Evolutionary conservation across 2,113 vertebrate species (phyloP), one percentile per base, ranked within the genome.

Genomic region (Aplodontia rufa): DNA sequence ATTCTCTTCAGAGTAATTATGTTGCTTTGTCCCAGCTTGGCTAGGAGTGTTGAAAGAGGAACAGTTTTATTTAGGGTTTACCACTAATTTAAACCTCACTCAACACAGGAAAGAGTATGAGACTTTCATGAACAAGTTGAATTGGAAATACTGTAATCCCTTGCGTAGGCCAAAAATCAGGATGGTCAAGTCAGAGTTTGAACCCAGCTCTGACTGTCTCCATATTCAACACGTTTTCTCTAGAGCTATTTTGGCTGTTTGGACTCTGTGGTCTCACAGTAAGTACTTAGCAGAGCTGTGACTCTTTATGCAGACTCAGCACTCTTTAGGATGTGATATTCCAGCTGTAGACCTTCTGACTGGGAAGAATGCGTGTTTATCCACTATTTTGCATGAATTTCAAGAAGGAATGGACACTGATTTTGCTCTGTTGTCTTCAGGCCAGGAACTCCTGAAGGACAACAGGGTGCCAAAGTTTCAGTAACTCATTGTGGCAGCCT

Each of bases 301-400:
- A 16, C 49, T 83, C 30, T 68, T 72, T 94, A 20, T 74, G 2
- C 11, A 86, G 16, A 13, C 24, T 12, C 24, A 69, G 30, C 30
- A 12, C 7, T 26, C 3, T 82, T 87, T 42, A 51, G 58, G 49
- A 78, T 87, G 19, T 92, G 51, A 26, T 86, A 71, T 82, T 69
- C 91, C 64, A 68, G n/a, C 9, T 22, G 30, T 6, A 81, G 37
- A 69, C 5, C 14, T 92, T 87, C 17, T 86, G 35, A n/a, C 35
- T 76, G 45, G 81, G 76, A 81, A 37, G 75, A 76, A 74, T 78
- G 42, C 20, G 85, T 8, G 81, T 80, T 72, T 82, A 76, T 8
- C 22, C 9, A 90, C 47, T 62, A 62, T 92, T 91, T 96, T 83
- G 32, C 74, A 81, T 96, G 68, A 74, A 58, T 49, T 93, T 93